Conservation (phyloP, 1,140 invertebrate genomes). For the Macrosteles quadrilineatus region DNA sequence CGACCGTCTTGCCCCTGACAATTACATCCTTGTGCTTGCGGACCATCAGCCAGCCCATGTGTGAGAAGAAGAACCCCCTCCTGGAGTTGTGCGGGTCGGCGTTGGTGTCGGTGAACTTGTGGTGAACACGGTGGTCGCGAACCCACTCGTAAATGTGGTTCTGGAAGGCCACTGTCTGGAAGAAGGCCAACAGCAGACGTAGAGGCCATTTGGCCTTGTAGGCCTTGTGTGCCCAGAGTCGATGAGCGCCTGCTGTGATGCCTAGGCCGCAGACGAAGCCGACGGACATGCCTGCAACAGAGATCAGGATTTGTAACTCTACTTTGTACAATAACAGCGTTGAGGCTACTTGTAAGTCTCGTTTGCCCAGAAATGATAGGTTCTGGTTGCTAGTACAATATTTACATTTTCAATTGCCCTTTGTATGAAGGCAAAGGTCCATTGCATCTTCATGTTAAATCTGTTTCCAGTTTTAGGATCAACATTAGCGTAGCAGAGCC, state of each 20-base stretch:
- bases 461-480: too few relatives aligned
- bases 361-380: too few relatives aligned
- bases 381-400: too few relatives aligned
- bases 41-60: slow-evolving; percentile 89
- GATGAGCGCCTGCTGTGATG: slow-evolving; percentile 86
- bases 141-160: slow-evolving; percentile 77
- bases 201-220: slow-evolving; percentile 86
- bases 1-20: slow-evolving; percentile 73
- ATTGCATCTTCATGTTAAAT: too few relatives aligned
- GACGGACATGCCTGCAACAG: slow-evolving; percentile 46
- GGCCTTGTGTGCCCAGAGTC: slow-evolving; percentile 84
- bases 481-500: too few relatives aligned
- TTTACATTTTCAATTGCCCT: too few relatives aligned
- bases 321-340: too few relatives aligned
- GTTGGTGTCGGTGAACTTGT: slow-evolving; percentile 89
- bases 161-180: slow-evolving; percentile 78
- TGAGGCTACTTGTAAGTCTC: too few relatives aligned
- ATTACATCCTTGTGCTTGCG: slow-evolving; percentile 84
- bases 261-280: slow-evolving; percentile 60
- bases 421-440: too few relatives aligned
- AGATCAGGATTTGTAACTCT: background rate
- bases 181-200: slow-evolving; percentile 68
- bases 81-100: slow-evolving; percentile 83
- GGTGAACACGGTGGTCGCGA: slow-evolving; percentile 86
- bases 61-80: slow-evolving; percentile 84